Conservation (phyloP, 2,113 vertebrate species). For the Promerops cafer region DNA sequence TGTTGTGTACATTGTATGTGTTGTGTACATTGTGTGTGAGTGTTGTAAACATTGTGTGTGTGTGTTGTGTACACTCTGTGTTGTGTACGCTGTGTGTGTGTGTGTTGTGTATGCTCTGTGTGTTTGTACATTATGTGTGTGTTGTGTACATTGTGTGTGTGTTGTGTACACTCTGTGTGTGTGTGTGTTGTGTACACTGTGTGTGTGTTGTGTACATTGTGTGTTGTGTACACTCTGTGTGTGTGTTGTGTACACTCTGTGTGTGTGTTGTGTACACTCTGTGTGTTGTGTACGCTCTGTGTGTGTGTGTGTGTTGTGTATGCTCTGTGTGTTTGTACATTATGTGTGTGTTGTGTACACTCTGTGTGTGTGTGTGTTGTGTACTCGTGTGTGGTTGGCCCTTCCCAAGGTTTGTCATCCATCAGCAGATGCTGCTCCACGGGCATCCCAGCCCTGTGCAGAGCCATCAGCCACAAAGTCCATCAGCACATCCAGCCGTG, state of each 20-base stretch:
- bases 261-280: background rate
- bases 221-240: background rate
- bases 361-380: background rate
- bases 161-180: background rate
- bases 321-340: background rate
- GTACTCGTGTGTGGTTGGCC: accelerated
- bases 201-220: background rate
- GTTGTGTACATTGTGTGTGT: background rate
- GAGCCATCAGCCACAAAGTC: accelerated
- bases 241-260: background rate
- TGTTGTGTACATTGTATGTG: background rate
- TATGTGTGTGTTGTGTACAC: background rate
- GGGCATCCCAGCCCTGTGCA: accelerated
- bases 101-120: too few relatives aligned
- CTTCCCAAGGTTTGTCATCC: background rate
- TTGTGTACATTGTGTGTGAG: too few relatives aligned
- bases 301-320: background rate
- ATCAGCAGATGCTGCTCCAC: accelerated
- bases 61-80: background rate
- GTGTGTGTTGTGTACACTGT: background rate
- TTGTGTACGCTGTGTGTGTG: background rate
- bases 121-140: background rate
- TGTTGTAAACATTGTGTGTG: too few relatives aligned
- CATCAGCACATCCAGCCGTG: accelerated
- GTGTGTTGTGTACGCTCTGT: background rate